Base-by-base conservation (phyloP, 2,888 invertebrate species). In the Troglohyphantes excavatus region DNA sequence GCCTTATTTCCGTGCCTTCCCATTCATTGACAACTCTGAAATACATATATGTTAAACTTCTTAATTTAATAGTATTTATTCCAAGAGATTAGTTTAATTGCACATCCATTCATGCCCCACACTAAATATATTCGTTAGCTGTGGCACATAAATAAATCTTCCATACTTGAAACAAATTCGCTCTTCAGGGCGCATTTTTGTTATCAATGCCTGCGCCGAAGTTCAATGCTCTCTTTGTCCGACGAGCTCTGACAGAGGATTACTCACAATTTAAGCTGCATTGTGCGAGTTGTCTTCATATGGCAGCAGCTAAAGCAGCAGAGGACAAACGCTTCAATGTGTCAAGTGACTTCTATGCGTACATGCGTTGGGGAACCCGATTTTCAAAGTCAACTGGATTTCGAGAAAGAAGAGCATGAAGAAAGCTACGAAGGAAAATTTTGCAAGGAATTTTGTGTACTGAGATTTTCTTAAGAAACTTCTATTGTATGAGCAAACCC, bases 201-300 rank as follows among this genome's bases (percentile, higher is more conserved):
- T 67, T 79, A 23, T 65, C 59, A 27, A 68, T 68, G n/a, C 19
- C 29, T 29, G 46, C 53, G 19, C 67, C 2, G 17, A 68, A 68
- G 79, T 67, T 81, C 53, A 67, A 67, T 68, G 67, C 79, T 53
- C 79, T 68, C 53, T 46, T 53, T 78, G 63, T 68, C 53, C 67
- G 19, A 27, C 26, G 46, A 9, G 5, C 43, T 23, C 46, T 68
- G 79, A 67, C 59, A 68, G 68, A 26, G 79, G 68, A 81, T 81
- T 81, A 81, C 68, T 81, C 79, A 81, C 67, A 81, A 81, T 68
- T 81, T 81, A 67, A 46, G 46, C 68, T 67, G 27, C 79, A 81
- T 81, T 81, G 79, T 81, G 65, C 6, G 61, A 61, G 27, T 70
- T 70, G 23, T 61, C 39, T 61, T 78, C 78, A 65, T 65, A 17